phyloP scores from a whole-genome alignment of 2,888 invertebrate genomes.

The Diarsia dahlii region DNA sequence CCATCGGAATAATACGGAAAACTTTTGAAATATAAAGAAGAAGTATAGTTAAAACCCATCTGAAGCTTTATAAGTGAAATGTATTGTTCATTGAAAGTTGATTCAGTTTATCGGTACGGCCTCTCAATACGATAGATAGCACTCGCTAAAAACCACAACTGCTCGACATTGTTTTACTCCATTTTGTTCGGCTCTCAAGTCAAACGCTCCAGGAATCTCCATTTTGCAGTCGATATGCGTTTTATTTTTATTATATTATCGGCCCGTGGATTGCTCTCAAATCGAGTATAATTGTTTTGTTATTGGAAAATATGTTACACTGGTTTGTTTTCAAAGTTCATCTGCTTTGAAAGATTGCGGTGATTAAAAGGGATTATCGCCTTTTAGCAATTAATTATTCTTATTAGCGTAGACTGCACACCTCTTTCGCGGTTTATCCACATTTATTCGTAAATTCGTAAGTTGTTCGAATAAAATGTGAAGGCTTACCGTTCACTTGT shows the following conservation, averaged over 20 bases:
- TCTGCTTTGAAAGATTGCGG: neutral
- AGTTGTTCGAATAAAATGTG: neutral
- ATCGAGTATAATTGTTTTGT: conserved; percentile 17
- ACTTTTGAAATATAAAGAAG: neutral
- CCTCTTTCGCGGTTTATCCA: neutral
- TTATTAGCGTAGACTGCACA: neutral
- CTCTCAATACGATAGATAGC: conserved; percentile 63
- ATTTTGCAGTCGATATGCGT: conserved; percentile 40
- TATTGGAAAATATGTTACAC: conserved; percentile 6
- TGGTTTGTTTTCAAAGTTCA: neutral
- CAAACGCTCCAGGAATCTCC: conserved; percentile 24
- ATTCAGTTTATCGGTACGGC: conserved; percentile 63
- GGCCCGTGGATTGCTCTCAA: conserved; percentile 6
- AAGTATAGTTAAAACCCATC: conserved; percentile 31
- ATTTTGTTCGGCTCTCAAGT: conserved; percentile 38
- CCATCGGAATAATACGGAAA: neutral
- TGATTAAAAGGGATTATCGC: neutral
- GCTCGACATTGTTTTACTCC: conserved; percentile 38
- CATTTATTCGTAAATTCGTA: neutral
- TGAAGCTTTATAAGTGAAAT: conserved; percentile 29
- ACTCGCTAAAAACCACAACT: conserved; percentile 59
- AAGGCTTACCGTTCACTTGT: too few species aligned
- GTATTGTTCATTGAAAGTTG: conserved; percentile 67
- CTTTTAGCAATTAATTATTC: neutral
- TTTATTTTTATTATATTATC: conserved; percentile 35